Base-by-base conservation (phyloP, 2,113 vertebrate genomes). In the Lanius ludovicianus region DNA sequence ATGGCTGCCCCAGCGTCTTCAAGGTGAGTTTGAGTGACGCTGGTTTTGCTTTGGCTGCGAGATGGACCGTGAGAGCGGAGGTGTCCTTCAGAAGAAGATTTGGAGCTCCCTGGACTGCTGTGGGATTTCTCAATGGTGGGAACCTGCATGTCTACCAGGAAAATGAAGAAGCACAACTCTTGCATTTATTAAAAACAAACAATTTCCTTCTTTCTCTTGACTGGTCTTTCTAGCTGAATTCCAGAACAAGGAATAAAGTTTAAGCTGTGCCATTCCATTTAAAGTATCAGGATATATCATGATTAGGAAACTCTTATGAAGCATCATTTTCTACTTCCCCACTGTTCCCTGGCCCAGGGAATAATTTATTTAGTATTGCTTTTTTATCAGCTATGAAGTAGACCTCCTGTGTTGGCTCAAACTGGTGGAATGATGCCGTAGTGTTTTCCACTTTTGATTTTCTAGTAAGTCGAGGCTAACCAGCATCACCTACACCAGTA, bases 31-130 rank as follows among this genome's bases (percentile, higher is more conserved):
- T 99, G 99, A 88, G 99, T 99, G 97, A 99, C 99, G 7, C 99
- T 99, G 98, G 98, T 99, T 98, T 99, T 99, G 98, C 99, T 99
- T 98, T 99, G 99, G 97, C 99, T 99, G 95, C 99, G 98, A 4
- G 99, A 99, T 5, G 99, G 99, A 91, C 99, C 99, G 0, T 99
- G 99, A 67, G 99, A 99, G 86, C 99, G 99, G 35, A 99, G 98
- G 63, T 99, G 99, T 95, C 99, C 99, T 95, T 99, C 99, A 1
- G 99, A 99, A 46, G 99, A 99, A 71, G 99, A 99, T 93, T 99
- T 99, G 92, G 99, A 99, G 97, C 99, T 99, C 87, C 99, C 99
- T 6, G 99, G 99, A 92, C 99, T 99, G 98, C 99, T 99, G 96
- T 99, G 99, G 60, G 99, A 99, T 98, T 99, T 99, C 98, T 99